These are phyloP conservation scores for Oceanodroma tethys DNA, from an alignment of 2,113 vertebrate species.

Conservation along the genomic window DNA sequence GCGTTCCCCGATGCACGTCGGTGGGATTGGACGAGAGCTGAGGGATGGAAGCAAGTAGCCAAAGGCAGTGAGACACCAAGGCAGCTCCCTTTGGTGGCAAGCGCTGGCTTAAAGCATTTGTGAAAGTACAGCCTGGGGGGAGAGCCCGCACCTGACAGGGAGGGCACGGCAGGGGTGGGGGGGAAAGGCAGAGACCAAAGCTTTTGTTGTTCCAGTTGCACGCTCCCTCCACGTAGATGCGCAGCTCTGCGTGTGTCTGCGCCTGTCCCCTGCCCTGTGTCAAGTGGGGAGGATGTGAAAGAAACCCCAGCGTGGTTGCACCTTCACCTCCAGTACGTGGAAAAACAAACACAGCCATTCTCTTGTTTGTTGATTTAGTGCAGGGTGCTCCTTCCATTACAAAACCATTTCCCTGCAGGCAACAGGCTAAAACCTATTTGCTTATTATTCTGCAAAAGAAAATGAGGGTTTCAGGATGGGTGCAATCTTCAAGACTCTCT, in stretches of 20 bases:
- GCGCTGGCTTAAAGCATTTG: neutral
- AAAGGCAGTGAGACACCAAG: neutral
- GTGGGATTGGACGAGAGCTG: neutral
- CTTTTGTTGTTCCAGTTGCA: neutral
- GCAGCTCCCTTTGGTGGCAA: neutral
- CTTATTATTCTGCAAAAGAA: constrained; percentile 56
- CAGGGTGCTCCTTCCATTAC: constrained; percentile 61
- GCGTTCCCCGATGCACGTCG: accelerated
- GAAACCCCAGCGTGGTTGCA: neutral
- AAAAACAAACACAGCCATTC: constrained; percentile 59
- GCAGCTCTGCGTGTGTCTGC: neutral
- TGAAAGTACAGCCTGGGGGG: neutral
- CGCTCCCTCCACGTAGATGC: neutral
- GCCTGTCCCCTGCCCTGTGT: constrained; percentile 1
- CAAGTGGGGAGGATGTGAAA: constrained; percentile 42
- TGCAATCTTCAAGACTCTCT: constrained; percentile 18
- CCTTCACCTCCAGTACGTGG: constrained; percentile 52
- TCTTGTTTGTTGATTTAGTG: constrained; percentile 58
- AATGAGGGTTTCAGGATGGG: constrained; percentile 13
- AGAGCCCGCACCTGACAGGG: neutral
- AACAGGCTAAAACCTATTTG: constrained; percentile 45
- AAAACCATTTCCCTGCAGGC: constrained; percentile 63
- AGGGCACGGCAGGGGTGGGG: accelerated
- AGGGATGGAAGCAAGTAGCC: neutral
- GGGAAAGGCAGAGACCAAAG: neutral